Percentiles rank a stretch among this genome's conserved stretches.
These are phyloP conservation scores for Melanaphis sacchari DNA, from an alignment of 1,140 invertebrate genomes.

Conservation along the genomic window DNA sequence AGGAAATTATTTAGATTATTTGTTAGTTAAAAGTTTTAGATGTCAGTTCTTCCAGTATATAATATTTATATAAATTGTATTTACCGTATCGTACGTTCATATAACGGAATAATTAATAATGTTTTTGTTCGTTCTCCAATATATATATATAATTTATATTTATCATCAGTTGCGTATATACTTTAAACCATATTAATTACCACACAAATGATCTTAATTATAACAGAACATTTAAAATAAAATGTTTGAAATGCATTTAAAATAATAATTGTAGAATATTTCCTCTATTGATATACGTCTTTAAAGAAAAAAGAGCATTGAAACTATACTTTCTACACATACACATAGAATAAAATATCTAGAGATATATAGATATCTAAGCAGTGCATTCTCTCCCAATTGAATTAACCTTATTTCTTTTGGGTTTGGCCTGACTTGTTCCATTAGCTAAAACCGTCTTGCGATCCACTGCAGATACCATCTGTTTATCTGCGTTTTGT, in stretches of 20 bases:
- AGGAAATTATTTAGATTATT: not conserved
- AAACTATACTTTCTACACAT: not conserved
- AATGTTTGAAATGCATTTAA: not conserved
- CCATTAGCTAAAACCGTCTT: conserved; percentile 41
- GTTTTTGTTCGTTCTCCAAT: not conserved
- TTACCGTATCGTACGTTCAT: not conserved
- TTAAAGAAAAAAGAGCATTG: not conserved
- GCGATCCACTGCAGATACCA: conserved; percentile 11
- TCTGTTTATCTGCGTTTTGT: conserved; percentile 41
- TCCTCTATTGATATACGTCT: not conserved
- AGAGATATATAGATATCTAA: not conserved
- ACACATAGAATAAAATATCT: not conserved
- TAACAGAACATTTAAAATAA: no score
- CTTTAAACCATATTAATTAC: not conserved
- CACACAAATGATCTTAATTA: not conserved
- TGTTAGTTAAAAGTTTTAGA: not conserved
- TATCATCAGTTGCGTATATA: not conserved
- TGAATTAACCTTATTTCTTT: conserved; percentile 37
- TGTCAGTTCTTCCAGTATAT: not conserved
- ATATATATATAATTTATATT: no score
- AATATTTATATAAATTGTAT: not conserved
- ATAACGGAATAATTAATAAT: not conserved
- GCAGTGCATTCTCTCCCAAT: conserved; percentile 2
- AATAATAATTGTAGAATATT: not conserved
- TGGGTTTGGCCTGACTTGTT: conserved; percentile 18